phyloP scores from a whole-genome alignment of 2,797 vertebrate species.

The Ceyx erithaca region DNA sequence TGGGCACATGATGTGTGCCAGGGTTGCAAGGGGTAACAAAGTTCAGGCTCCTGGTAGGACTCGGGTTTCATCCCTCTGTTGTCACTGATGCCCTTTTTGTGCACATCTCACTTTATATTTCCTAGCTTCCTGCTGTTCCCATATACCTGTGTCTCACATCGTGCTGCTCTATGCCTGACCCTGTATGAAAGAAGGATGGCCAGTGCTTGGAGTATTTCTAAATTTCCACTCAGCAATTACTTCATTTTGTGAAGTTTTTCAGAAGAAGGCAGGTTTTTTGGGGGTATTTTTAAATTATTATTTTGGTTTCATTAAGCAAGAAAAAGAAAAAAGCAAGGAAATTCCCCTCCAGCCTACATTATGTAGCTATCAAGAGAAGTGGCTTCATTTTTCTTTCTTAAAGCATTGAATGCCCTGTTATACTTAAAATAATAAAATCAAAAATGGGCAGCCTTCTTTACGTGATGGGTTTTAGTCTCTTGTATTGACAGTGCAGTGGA shows the following conservation, averaged over 20 bases:
- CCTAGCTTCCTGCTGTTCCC: neutral
- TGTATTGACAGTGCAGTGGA: neutral
- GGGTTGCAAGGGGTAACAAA: neutral
- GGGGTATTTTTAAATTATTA: neutral
- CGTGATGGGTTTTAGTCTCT: neutral
- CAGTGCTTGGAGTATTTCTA: neutral
- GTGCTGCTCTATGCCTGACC: fast-evolving
- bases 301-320: neutral
- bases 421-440: neutral
- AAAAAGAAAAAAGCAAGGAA: neutral
- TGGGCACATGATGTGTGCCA: neutral
- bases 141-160: fast-evolving
- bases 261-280: neutral
- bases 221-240: neutral
- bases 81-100: neutral
- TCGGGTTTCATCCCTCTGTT: neutral
- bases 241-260: neutral
- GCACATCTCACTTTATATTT: neutral
- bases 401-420: neutral
- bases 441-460: neutral
- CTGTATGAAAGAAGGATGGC: fast-evolving
- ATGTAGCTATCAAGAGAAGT: neutral
- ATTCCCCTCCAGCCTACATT: neutral
- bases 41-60: neutral
- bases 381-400: neutral